These are phyloP conservation scores for Homalodisca vitripennis DNA, from an alignment of 1,140 invertebrate genomes.

Conservation along the genomic window DNA sequence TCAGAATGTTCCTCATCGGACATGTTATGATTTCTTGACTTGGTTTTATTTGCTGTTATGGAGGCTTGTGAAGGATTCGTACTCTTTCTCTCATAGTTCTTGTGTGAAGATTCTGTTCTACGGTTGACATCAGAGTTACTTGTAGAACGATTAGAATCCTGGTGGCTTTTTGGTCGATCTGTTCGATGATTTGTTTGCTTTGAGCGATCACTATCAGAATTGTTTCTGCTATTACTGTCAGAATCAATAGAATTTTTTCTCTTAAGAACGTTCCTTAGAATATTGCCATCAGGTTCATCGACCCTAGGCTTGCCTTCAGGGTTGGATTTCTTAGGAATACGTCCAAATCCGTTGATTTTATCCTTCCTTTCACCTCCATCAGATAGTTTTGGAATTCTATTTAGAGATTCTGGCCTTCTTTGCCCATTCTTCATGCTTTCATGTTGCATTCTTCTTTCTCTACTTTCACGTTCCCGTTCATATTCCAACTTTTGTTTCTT, in stretches of 20 bases:
- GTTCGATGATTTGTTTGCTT: neutral
- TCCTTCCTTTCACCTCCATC: constrained; percentile 1
- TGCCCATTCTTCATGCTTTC: constrained; percentile 37
- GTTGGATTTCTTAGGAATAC: constrained; percentile 15
- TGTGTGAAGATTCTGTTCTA: neutral
- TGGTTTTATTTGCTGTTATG: constrained; percentile 9
- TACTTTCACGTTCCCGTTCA: constrained; percentile 57
- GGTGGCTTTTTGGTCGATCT: neutral
- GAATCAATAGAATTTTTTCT: neutral
- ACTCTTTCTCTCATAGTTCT: neutral
- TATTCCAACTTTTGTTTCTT: constrained; percentile 75
- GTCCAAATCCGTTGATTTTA: constrained; percentile 3
- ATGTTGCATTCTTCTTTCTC: constrained; percentile 46
- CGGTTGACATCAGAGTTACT: neutral
- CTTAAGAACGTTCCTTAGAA: neutral
- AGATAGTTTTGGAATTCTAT: constrained; percentile 21
- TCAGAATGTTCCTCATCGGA: constrained; percentile 1
- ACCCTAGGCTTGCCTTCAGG: neutral
- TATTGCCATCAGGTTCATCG: neutral
- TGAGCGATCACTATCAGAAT: neutral
- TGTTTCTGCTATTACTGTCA: neutral
- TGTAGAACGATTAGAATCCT: too few relatives aligned
- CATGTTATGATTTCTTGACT: constrained; percentile 11
- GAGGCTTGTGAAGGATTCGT: neutral
- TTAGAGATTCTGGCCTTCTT: neutral